These are phyloP conservation scores for Neostethus bicornis DNA, from an alignment of 2,797 vertebrate genomes.

Conservation along the genomic window DNA sequence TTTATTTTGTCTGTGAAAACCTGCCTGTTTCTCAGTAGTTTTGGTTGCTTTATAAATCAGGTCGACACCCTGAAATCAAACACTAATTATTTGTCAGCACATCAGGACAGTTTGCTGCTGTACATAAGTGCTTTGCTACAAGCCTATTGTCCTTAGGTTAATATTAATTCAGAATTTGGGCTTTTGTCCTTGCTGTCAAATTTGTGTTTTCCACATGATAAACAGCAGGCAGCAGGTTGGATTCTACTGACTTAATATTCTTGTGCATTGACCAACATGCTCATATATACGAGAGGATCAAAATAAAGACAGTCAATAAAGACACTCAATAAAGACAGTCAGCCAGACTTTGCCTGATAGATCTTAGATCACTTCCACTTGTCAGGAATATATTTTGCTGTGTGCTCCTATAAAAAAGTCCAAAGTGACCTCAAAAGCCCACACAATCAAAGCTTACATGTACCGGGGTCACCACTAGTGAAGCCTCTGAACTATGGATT, in stretches of 20 bases:
- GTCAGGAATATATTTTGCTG: background rate
- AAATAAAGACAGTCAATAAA: slow-evolving; percentile 31
- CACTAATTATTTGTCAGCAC: slow-evolving; percentile 28
- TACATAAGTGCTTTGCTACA: slow-evolving; percentile 28
- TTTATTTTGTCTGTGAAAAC: slow-evolving; percentile 16
- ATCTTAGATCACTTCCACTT: slow-evolving; percentile 8
- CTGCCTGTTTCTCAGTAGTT: slow-evolving; percentile 24
- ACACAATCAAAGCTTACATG: slow-evolving; percentile 19
- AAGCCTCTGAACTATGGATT: slow-evolving; percentile 32
- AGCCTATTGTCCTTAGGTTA: slow-evolving; percentile 8
- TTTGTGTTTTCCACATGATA: slow-evolving; percentile 38
- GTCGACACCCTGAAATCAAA: slow-evolving; percentile 18
- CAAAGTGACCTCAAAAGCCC: slow-evolving; percentile 2
- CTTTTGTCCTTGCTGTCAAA: slow-evolving; percentile 28
- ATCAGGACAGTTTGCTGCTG: slow-evolving; percentile 28
- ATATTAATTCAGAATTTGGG: background rate
- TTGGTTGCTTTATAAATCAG: slow-evolving; percentile 36
- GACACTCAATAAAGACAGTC: slow-evolving; percentile 14
- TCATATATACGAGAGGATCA: slow-evolving; percentile 37
- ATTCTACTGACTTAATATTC: slow-evolving; percentile 28
- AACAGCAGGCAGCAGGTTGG: slow-evolving; percentile 41
- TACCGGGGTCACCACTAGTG: slow-evolving; percentile 23
- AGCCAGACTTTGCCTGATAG: slow-evolving; percentile 5
- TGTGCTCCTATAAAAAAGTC: slow-evolving; percentile 26
- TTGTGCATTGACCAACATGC: slow-evolving; percentile 28